These are phyloP conservation scores for Spongilla lacustris DNA, from an alignment of 37 sponge, comb jelly and placozoan species.

Conservation along the genomic window DNA sequence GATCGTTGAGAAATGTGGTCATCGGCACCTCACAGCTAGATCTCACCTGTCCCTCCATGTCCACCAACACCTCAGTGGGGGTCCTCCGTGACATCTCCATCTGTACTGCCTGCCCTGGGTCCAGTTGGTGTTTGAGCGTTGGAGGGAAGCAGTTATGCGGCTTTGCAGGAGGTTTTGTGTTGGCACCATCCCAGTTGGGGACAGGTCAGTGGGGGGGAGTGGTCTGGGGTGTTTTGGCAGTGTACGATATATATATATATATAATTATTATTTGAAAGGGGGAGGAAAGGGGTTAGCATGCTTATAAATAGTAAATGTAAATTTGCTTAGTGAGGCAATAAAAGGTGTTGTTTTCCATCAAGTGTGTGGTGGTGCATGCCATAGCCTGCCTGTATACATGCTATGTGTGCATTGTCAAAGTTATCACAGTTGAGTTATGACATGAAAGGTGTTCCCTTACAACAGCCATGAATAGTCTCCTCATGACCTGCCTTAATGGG, in stretches of 20 bases:
- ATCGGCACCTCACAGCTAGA: conserved; percentile 25
- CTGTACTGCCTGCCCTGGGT: neutral
- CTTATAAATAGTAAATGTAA: too few species aligned
- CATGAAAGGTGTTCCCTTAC: too few species aligned
- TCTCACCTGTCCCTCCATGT: conserved; percentile 15
- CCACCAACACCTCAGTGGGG: conserved; percentile 11
- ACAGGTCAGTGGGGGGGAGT: neutral
- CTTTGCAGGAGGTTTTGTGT: neutral
- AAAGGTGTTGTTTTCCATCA: neutral
- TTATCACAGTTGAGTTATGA: too few species aligned
- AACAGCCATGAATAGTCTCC: too few species aligned
- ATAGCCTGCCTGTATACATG: too few species aligned
- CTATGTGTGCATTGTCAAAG: too few species aligned
- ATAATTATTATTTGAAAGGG: neutral
- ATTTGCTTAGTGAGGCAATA: too few species aligned
- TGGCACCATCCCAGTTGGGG: neutral
- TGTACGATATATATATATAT: too few species aligned
- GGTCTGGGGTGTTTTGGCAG: neutral
- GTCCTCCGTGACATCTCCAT: neutral
- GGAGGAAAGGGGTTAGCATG: too few species aligned
- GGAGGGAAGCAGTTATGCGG: neutral
- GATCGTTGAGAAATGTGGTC: conserved; percentile 35
- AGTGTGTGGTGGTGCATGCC: neutral
- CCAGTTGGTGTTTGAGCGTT: neutral
- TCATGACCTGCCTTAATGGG: too few species aligned